A percentile compares a stretch with the other conserved stretches of the same genome.
phyloP scores from a whole-genome alignment of 2,797 vertebrate genomes.

The Diceros bicornis region DNA sequence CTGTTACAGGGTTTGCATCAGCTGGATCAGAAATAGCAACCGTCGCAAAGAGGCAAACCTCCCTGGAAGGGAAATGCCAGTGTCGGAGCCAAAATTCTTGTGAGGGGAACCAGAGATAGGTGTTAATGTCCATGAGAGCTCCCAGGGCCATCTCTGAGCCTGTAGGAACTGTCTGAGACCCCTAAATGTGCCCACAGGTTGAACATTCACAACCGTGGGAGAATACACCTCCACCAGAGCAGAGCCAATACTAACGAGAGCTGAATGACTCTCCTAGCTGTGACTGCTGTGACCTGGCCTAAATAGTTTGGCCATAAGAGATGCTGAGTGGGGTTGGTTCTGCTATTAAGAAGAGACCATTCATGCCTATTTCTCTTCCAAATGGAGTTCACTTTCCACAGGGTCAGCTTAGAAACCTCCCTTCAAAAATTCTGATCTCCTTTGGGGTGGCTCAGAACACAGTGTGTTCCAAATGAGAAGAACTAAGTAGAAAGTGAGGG shows the following conservation, averaged over 20 bases:
- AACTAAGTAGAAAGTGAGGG: neutral
- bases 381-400: neutral
- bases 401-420: neutral
- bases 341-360: neutral
- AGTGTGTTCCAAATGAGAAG: slow-evolving; percentile 34
- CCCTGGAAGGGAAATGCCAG: neutral
- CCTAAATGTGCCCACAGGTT: neutral
- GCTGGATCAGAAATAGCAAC: slow-evolving; percentile 20
- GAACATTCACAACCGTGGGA: neutral
- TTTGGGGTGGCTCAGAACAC: slow-evolving; percentile 6
- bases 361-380: neutral
- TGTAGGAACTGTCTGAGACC: neutral
- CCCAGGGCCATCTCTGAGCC: neutral
- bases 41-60: neutral
- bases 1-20: neutral
- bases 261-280: neutral
- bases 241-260: neutral
- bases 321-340: neutral
- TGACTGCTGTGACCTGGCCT: neutral
- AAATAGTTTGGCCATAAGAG: neutral
- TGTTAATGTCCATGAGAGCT: neutral
- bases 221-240: neutral
- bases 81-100: slow-evolving; percentile 15
- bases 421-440: neutral
- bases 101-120: neutral